Evolutionary conservation across 2,888 invertebrate species (phyloP).

Genomic region (Clivina fossor): DNA sequence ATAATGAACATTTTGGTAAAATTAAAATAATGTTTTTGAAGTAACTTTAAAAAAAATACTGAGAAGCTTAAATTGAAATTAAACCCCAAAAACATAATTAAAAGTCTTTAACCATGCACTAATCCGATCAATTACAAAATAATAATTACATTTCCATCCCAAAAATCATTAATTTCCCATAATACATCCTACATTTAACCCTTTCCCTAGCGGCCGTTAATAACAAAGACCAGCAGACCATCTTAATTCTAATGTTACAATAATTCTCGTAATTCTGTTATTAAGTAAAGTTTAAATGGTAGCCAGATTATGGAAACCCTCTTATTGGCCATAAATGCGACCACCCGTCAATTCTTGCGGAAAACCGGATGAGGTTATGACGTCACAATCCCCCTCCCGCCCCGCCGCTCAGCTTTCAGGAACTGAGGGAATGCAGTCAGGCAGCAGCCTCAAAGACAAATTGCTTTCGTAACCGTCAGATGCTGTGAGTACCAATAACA

Average conservation of each 20-base stretch:
- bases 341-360: constrained; percentile 12
- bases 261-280: too few relatives aligned
- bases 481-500: constrained; percentile 23
- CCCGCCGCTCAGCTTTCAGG: constrained; percentile 3
- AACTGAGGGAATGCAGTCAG: neutral
- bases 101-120: too few relatives aligned
- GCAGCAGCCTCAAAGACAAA: constrained; percentile 21
- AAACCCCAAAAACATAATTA: too few relatives aligned
- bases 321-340: constrained; percentile 40
- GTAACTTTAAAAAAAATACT: too few relatives aligned
- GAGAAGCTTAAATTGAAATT: too few relatives aligned
- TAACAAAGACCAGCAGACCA: constrained; percentile 18
- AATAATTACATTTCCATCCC: too few relatives aligned
- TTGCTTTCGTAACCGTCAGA: constrained; percentile 9
- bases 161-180: too few relatives aligned
- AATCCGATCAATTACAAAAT: too few relatives aligned
- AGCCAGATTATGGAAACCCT: constrained; percentile 43
- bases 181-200: too few relatives aligned
- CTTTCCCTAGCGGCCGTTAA: constrained; percentile 16
- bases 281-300: constrained; percentile 40
- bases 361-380: neutral
- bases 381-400: neutral
- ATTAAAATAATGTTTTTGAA: too few relatives aligned
- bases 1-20: too few relatives aligned
- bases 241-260: too few relatives aligned